Base-by-base conservation (phyloP, 2,113 vertebrate species). In the Calidris pygmaea region DNA sequence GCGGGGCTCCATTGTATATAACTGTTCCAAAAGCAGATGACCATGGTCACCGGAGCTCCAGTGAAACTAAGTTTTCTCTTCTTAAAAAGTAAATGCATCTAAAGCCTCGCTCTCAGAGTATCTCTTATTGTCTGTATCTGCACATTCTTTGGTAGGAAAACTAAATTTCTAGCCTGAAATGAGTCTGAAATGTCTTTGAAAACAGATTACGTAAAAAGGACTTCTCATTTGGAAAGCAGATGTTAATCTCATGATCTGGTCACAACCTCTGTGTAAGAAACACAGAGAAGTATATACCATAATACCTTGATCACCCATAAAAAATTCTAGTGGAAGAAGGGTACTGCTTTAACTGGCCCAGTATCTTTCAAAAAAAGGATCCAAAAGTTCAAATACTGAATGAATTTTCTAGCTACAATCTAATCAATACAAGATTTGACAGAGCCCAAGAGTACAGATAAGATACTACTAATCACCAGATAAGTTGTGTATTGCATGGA, bases 231-330 rank as follows among this genome's bases (percentile, higher is more conserved):
- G 81, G 41, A 86, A 93, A 85, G 71, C 48, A 53, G 43, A 48
- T 87, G 90, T 88, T 79, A 41, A 90, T 88, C 90, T 88, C 67
- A 70, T 92, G 77, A 93, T 80, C 45, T 52, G 81, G 50, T 13
- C 63, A 80, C 1, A 62, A 35, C 18, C 39, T 80, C 43, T 59
- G 37, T 30, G 16, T n/a, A 62, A 77, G 39, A 79, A 79, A 76
- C 30, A 80, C 12, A 72, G 14, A 73, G 67, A 58, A 66, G 39
- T n/a, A 20, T 16, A 66, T 71, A 53, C 52, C 68, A 60, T 23
- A 89, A 78, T 91, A 56, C 52, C 68, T 67, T 71, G 39, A 47
- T 39, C 4, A 10, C 17, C 19, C 39, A 63, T 35, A 60, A 76
- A 67, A 89, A 66, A 10, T 27, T 37, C 48, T 13, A 50, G 23